Percentiles rank a stretch among this genome's conserved stretches.
Evolutionary conservation across 2,113 vertebrate species (phyloP).

Genomic region (Paratilapia polleni): DNA sequence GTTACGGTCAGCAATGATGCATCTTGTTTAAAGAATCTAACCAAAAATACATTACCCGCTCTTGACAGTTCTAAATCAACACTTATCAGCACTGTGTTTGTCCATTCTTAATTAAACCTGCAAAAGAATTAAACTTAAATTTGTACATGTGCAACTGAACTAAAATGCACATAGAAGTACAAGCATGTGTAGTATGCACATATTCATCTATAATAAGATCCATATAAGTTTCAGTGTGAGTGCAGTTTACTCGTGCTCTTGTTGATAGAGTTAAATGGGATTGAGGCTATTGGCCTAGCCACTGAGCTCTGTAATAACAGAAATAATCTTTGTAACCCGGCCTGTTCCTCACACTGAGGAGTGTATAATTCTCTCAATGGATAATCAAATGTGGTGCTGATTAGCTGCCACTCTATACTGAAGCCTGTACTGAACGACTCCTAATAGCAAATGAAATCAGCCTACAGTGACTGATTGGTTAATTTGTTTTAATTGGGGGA

Average conservation of each 20-base stretch:
- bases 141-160: not conserved
- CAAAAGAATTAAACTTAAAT: constrained; percentile 11
- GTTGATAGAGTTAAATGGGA: constrained; percentile 42
- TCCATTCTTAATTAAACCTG: not conserved
- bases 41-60: too few species aligned
- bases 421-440: constrained; percentile 46
- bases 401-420: constrained; percentile 53
- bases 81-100: not conserved
- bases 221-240: not conserved
- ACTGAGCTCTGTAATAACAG: constrained; percentile 49
- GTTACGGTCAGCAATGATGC: too few species aligned
- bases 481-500: constrained; percentile 60
- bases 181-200: not conserved
- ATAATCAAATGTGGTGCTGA: constrained; percentile 67
- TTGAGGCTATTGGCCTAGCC: constrained; percentile 37
- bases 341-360: constrained; percentile 31
- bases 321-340: constrained; percentile 55
- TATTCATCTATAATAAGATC: not conserved
- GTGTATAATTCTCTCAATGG: constrained; percentile 46
- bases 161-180: not conserved
- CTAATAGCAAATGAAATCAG: constrained; percentile 59
- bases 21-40: too few species aligned
- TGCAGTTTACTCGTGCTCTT: not conserved
- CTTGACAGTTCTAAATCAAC: too few species aligned
- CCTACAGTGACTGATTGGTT: constrained; percentile 52